phyloP scores from a whole-genome alignment of 2,797 vertebrate species.

The Loris lydekkerianus region DNA sequence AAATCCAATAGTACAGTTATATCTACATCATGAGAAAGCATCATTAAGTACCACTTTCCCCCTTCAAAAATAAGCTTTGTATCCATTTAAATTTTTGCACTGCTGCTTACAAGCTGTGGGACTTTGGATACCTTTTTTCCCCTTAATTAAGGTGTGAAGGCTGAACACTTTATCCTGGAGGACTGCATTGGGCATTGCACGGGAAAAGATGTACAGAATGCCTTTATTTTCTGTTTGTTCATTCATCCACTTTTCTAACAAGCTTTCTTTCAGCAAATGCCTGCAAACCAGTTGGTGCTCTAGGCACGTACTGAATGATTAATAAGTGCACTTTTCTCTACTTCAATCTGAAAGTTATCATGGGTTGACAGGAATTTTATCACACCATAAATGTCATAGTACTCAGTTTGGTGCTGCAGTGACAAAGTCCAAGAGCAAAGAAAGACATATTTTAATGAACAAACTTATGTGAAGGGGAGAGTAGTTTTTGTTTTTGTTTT shows the following conservation, averaged over 20 bases:
- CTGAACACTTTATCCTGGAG: neutral
- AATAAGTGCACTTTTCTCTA: neutral
- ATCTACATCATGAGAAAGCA: neutral
- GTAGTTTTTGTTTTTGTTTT: neutral
- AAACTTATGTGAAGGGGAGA: conserved; percentile 13
- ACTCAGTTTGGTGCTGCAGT: neutral
- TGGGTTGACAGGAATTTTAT: neutral
- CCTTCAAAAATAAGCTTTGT: neutral
- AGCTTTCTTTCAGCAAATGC: neutral
- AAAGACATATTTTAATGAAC: conserved; percentile 38
- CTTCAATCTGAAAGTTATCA: neutral
- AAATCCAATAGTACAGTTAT: neutral
- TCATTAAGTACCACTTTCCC: neutral
- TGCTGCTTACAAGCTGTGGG: too few species aligned
- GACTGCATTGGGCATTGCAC: neutral
- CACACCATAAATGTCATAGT: neutral
- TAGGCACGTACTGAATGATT: neutral
- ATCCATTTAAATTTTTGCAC: neutral
- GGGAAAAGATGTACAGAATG: neutral
- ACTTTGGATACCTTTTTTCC: neutral
- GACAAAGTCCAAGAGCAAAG: conserved; percentile 31
- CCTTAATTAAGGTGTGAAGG: neutral
- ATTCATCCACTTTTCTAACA: neutral
- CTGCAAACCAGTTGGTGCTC: neutral
- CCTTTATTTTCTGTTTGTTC: neutral